Base-by-base conservation (phyloP, 2,113 vertebrate genomes). In the Meles meles region DNA sequence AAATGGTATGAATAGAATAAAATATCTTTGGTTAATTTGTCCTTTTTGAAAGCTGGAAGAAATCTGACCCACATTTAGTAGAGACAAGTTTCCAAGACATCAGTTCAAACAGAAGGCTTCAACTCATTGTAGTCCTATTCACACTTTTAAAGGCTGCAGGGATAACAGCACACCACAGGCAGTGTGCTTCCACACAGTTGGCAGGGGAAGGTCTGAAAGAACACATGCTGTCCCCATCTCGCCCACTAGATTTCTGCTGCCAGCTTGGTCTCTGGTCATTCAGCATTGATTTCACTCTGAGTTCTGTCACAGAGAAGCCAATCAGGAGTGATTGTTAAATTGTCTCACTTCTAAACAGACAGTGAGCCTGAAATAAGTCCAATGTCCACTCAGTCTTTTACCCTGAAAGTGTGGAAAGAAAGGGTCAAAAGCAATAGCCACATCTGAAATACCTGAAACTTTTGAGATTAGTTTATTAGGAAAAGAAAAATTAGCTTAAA, bases 41-140 rank as follows among this genome's bases (percentile, higher is more conserved):
- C 2, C 47, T 57, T 89, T 97, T 92, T 83, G 72, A 96, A 94
- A 94, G 34, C 37, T 87, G 27, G 52, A 94, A 97, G 86, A 96
- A 93, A 93, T 94, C 25, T 61, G 91, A 97, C 89, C 97, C 80
- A 98, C 86, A 97, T 98, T 95, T 87, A 83, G 63, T 77, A 84
- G 39, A 96, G 89, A 88, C 29, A 67, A 90, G 79, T 92, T 95
- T 89, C 83, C 72, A 84, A 90, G 74, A 92, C 18, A 76, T 90
- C 83, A 7, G 49, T 90, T 97, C 74, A 92, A 96, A 96, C 17
- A 81, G 87, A 97, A 94, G 49, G 9, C 90, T 98, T 97, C 89
- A 67, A 85, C 7, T 76, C 80, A 88, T 96, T 97, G 93, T 93
- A 84, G 88, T 97, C 49, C 57, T 96, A 72, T 89, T 81, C 87